Percentiles rank a stretch among this genome's conserved stretches.
Evolutionary conservation across 1,140 invertebrate species (phyloP).

Genomic region (Habropoda laboriosa): DNA sequence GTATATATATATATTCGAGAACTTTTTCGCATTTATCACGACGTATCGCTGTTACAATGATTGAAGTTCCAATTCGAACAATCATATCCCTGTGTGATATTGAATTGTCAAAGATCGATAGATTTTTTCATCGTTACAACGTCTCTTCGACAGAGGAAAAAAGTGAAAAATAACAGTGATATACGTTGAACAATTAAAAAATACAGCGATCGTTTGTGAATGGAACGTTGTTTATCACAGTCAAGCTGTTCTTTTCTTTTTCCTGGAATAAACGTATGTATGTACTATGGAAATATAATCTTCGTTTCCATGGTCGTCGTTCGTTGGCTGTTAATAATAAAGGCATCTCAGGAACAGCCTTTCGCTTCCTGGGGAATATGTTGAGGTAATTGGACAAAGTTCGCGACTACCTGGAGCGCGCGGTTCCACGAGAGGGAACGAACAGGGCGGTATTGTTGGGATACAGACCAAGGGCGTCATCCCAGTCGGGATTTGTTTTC

Average conservation of each 20-base stretch:
- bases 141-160: background rate
- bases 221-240: background rate
- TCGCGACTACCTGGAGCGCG: background rate
- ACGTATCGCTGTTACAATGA: background rate
- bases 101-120: background rate
- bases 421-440: background rate
- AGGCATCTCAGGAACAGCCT: background rate
- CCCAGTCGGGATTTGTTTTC: slow-evolving; percentile 70
- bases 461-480: slow-evolving; percentile 17
- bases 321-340: slow-evolving; percentile 26
- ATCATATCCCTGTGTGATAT: background rate
- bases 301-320: background rate
- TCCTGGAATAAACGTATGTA: too few species aligned
- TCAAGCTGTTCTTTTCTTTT: too few species aligned
- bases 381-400: slow-evolving; percentile 36
- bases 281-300: background rate
- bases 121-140: background rate
- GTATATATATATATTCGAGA: background rate
- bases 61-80: background rate
- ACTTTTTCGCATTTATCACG: background rate
- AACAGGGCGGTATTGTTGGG: slow-evolving; percentile 16
- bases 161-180: background rate
- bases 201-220: too few species aligned
- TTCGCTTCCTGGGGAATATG: background rate
- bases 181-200: background rate